phyloP scores from a whole-genome alignment of 2,797 vertebrate species.

The Lepilemur ruficaudatus region DNA sequence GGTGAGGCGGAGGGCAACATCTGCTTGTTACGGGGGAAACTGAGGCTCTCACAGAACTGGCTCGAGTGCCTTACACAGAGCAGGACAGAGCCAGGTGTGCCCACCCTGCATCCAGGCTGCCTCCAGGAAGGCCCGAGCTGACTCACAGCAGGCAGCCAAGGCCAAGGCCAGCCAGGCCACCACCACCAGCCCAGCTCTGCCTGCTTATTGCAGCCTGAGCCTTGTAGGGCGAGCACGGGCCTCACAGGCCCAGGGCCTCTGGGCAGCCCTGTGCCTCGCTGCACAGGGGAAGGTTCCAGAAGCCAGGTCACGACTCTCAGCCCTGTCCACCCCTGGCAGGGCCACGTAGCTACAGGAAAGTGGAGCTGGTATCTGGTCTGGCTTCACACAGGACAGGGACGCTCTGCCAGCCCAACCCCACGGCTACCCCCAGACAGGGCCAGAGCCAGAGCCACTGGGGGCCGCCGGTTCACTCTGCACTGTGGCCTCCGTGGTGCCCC shows the following conservation, averaged over 20 bases:
- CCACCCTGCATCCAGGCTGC: no score
- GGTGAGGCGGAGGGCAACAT: not conserved
- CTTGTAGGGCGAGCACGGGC: rapidly evolving
- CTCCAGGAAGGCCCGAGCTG: not conserved
- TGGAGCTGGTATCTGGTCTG: not conserved
- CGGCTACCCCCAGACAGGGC: not conserved
- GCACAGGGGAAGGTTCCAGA: not conserved
- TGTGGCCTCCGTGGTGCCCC: rapidly evolving
- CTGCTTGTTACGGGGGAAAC: not conserved
- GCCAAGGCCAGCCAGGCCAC: not conserved
- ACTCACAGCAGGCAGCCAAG: rapidly evolving
- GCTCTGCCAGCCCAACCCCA: not conserved
- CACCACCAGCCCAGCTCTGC: not conserved
- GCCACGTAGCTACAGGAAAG: not conserved
- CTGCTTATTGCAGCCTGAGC: rapidly evolving
- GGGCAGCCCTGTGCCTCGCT: not conserved
- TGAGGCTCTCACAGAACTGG: not conserved
- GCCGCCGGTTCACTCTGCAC: not conserved
- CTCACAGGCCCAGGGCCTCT: not conserved
- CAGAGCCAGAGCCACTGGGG: not conserved
- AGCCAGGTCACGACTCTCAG: not conserved
- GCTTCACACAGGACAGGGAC: not conserved
- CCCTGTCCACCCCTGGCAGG: not conserved
- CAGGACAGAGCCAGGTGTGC: not conserved
- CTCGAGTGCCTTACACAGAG: not conserved